Percentiles rank a stretch among this genome's conserved stretches.
These are phyloP conservation scores for Numida meleagris DNA, from an alignment of 2,113 vertebrate species.

Conservation along the genomic window DNA sequence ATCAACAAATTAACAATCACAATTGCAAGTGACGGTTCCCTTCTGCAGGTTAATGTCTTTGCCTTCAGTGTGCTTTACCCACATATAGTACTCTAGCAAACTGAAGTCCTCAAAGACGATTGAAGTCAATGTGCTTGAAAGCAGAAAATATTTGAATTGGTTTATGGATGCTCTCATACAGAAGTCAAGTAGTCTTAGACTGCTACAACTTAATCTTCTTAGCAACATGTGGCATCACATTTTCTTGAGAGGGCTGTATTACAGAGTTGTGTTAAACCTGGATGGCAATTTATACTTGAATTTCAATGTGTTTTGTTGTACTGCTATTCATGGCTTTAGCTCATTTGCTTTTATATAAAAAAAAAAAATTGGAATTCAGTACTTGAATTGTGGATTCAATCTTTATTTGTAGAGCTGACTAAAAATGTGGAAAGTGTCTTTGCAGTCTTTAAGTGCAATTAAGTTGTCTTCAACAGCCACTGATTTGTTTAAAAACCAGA, in stretches of 20 bases:
- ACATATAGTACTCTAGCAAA: background rate
- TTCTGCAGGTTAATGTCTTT: background rate
- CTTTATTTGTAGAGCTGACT: background rate
- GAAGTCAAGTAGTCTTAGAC: background rate
- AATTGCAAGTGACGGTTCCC: background rate
- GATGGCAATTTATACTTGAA: background rate
- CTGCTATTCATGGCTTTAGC: background rate
- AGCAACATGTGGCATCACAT: background rate
- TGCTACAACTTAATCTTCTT: background rate
- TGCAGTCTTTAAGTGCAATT: background rate
- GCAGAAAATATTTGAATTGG: background rate
- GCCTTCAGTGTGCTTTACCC: accelerated
- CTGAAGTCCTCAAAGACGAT: background rate
- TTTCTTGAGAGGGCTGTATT: background rate
- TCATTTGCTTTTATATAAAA: background rate
- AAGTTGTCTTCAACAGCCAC: background rate
- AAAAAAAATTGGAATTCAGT: background rate
- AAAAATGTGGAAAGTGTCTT: background rate
- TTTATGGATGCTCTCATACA: background rate
- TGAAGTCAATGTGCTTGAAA: accelerated
- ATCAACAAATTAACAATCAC: accelerated
- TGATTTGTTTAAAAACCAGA: background rate
- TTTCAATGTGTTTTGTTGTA: background rate
- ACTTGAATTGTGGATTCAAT: background rate
- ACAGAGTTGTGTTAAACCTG: background rate